These are phyloP conservation scores for Huso huso DNA, from an alignment of 2,797 vertebrate species.

Conservation along the genomic window DNA sequence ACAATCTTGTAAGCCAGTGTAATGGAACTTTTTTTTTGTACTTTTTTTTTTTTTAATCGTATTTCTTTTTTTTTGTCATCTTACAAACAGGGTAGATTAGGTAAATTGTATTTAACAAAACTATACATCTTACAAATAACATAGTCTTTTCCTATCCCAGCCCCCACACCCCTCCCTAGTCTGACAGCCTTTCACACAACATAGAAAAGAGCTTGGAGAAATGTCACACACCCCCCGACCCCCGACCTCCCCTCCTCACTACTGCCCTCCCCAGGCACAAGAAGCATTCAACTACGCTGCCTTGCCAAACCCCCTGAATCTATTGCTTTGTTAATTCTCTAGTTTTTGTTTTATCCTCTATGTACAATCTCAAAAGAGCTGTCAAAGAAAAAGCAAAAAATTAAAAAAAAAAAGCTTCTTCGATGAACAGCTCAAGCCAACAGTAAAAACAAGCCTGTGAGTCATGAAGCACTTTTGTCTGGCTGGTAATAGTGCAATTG, in stretches of 20 bases:
- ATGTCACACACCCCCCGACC: background rate
- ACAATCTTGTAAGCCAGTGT: conserved; percentile 26
- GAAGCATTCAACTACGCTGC: conserved; percentile 7
- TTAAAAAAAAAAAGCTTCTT: conserved; percentile 1
- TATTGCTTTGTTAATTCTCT: conserved; percentile 12
- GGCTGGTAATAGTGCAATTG: conserved; percentile 7
- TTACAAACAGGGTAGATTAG: conserved; percentile 21
- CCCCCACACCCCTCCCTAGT: background rate
- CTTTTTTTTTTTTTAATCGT: conserved; percentile 9
- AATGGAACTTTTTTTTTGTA: conserved; percentile 18
- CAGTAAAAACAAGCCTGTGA: conserved; percentile 9
- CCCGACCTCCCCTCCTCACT: background rate
- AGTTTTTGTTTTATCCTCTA: conserved; percentile 12
- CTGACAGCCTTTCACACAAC: background rate
- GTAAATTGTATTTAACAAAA: conserved; percentile 20
- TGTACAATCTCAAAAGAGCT: conserved; percentile 20
- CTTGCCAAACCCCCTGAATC: background rate
- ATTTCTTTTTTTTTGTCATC: conserved; percentile 11
- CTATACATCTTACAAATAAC: conserved; percentile 21
- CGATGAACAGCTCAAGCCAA: conserved; percentile 5
- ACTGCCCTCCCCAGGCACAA: background rate
- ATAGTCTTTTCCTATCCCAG: conserved; percentile 4
- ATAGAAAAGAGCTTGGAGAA: conserved; percentile 1
- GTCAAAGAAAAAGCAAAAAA: background rate
- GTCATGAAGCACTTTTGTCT: conserved; percentile 22